phyloP scores from a whole-genome alignment of 2,113 vertebrate species.

The Pomatostomus ruficeps region DNA sequence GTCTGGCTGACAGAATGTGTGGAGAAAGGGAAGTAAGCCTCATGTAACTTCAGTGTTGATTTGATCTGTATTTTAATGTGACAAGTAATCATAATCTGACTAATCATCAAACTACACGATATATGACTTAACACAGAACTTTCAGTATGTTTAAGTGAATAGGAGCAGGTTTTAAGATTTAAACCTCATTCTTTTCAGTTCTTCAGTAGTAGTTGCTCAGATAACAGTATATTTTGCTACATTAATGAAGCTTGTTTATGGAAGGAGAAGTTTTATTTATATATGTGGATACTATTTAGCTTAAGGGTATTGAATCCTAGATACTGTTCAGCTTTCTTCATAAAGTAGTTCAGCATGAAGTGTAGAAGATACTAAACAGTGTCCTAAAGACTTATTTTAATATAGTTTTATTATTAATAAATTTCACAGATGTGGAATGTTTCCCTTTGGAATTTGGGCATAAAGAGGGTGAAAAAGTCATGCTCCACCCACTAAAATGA shows the following conservation, averaged over 20 bases:
- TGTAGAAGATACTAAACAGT: neutral
- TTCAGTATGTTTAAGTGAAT: neutral
- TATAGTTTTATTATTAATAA: neutral
- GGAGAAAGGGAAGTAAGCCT: neutral
- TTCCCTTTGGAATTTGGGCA: neutral
- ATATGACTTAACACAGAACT: neutral
- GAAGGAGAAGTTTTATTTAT: neutral
- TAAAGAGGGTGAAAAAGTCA: neutral
- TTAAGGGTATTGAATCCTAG: neutral
- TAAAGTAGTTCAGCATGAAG: neutral
- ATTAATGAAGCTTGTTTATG: neutral
- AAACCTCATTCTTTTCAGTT: neutral
- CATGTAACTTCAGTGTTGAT: neutral
- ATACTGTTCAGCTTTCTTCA: neutral
- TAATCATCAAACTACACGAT: neutral
- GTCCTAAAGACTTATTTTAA: neutral
- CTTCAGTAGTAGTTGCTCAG: neutral
- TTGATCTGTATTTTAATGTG: neutral
- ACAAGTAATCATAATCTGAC: neutral
- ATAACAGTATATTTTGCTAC: neutral
- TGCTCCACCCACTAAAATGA: rapidly evolving
- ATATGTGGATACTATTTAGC: neutral
- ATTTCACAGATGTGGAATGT: neutral
- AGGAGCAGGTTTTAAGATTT: neutral
- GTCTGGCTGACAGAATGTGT: neutral